These are phyloP conservation scores for Lycocerus yunnanus DNA, from an alignment of 2,888 invertebrate genomes.

Conservation along the genomic window DNA sequence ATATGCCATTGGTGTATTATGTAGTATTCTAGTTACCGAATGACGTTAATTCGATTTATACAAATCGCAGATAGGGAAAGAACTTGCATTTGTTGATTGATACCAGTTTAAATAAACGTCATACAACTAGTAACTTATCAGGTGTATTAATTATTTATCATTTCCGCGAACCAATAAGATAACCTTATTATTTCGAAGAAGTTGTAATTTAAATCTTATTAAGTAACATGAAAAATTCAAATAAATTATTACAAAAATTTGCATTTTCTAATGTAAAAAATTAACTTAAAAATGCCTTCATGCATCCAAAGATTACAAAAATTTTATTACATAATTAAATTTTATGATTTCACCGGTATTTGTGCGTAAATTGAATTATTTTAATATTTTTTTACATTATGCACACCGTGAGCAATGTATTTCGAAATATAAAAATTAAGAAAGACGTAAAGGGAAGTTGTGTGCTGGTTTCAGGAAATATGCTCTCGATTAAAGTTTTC, in stretches of 20 bases:
- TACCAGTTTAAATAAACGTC: neutral
- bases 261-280: neutral
- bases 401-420: neutral
- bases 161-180: conserved; percentile 7
- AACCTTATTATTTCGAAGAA: neutral
- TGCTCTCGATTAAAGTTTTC: conserved; percentile 1
- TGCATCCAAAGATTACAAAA: neutral
- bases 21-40: neutral
- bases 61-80: neutral
- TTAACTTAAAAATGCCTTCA: neutral
- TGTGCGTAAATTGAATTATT: conserved; percentile 1
- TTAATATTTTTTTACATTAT: neutral
- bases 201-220: neutral
- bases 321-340: neutral
- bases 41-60: neutral
- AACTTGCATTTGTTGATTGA: neutral
- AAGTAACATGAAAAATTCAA: neutral
- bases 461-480: conserved; percentile 24
- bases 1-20: neutral
- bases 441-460: conserved; percentile 25
- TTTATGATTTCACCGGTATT: neutral
- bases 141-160: conserved; percentile 3
- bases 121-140: neutral
- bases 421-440: conserved; percentile 9
- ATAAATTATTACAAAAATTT: neutral